Evolutionary conservation across 1,140 invertebrate genomes (phyloP), one percentile per base, ranked within the genome.

Genomic region (Ctenoplectra terminalis): DNA sequence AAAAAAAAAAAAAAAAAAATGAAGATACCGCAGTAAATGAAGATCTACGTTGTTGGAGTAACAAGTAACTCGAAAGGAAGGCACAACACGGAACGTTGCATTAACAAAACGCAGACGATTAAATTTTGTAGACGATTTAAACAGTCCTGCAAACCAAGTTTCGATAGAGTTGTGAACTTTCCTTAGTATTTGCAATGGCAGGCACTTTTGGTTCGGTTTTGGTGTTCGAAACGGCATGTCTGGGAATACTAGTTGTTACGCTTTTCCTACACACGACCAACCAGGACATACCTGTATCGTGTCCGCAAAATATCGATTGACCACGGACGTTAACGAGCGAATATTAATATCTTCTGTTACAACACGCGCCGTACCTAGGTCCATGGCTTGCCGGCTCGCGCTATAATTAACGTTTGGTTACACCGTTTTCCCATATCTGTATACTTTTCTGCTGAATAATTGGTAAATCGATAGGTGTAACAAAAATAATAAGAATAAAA

Each of bases 271-370:
- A 52, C 76, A 26, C 52, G 13, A 29, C 4, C 56, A 31, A 0
- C 23, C n/a, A 26, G 56, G 26, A 43, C 29, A 13, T 40, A 26
- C 48, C 26, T 29, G 37, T 56, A 67, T 34, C 5, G 76, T 46
- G 6, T 31, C 76, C 76, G 34, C 67, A 72, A 72, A 72, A 50
- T 79, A 79, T 79, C 69, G 77, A 79, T 79, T 54, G 77, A 63
- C 69, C 58, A 50, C 37, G 43, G 23, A 63, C 46, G 77, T 79
- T 79, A 79, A 79, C 58, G 58, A 79, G 77, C 58, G 58, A 72
- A 73, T 72, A 63, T 79, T 63, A 79, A 79, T 79, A 79, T 79
- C 34, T 79, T 63, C 56, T 52, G 46, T 79, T 79, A 79, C 77
- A 60, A 50, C 34, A 23, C 26, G 17, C 20, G 31, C 43, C 48